Evolutionary conservation across 37 sponge, comb jelly and placozoan genomes (phyloP), one percentile per base, ranked within the genome.

Genomic region (Amphimedon queenslandica): DNA sequence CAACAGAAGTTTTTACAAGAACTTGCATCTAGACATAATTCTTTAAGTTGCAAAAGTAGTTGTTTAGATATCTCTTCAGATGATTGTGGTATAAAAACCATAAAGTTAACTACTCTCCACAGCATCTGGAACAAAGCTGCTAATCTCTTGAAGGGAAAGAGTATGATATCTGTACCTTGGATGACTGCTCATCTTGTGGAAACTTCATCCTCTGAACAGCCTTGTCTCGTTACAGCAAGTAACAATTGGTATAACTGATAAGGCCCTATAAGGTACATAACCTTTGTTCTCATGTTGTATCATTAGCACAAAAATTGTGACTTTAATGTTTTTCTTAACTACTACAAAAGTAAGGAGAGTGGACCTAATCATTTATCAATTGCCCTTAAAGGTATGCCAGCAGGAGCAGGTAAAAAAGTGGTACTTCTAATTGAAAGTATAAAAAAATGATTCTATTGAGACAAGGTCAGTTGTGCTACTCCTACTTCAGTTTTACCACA

Each of bases 351-450:
- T 3, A 70, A 40, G 24, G 24, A 16, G 42, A 5, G 11, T n/a
- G 2, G 39, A 5, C 64, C 64, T 5, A 75, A 75, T 60, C 64
- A 63, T 2, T 24, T 64, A n/a, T 5, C 64, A 11, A 75, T 75
- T 21, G 18, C 75, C 1, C 31, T 28, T 24, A 42, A 63, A 13
- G 64, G 64, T 27, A 61, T 75, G 65, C 75, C 75, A 25, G 40
- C n/a, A 30, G 75, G 75, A 4, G 31, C 75, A 27, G 75, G 75
- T 5, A 60, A 64, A 75, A 75, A 27, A 64, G 75, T 37, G 64
- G 75, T 37, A 34, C 23, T 8, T 3, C 42, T 2, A 75, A 75
- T 27, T n/a, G n/a, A n/a, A 75, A 75, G 41, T 41, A 64, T 58
- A 75, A 3, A 4, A 51, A 25, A 20, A 3, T 4, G 23, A 34